Conservation (phyloP, 1,140 invertebrate species). For the Triops longicaudatus region DNA sequence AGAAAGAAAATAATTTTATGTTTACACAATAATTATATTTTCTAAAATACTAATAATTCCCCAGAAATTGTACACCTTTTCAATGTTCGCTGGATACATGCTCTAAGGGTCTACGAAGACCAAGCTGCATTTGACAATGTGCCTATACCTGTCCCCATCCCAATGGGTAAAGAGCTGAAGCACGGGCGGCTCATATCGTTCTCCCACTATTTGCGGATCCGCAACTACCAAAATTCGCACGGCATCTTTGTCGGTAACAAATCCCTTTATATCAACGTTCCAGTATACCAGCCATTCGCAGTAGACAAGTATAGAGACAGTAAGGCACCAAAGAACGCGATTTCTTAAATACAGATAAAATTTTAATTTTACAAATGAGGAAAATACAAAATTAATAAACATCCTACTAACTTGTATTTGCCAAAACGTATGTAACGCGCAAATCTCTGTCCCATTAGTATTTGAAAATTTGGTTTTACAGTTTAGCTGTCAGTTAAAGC, state of each 20-base stretch:
- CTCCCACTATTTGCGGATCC: not conserved
- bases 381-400: not conserved
- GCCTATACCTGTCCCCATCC: slow-evolving; percentile 13
- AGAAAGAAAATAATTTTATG: too few species aligned
- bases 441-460: not conserved
- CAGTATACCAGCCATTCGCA: not conserved
- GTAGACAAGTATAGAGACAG: not conserved
- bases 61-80: too few species aligned
- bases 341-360: not conserved
- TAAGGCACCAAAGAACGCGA: not conserved
- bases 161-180: not conserved
- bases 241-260: not conserved
- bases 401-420: not conserved
- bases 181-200: not conserved
- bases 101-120: too few species aligned
- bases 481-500: not conserved
- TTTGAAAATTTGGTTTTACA: not conserved
- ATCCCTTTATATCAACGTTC: not conserved
- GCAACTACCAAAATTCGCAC: not conserved
- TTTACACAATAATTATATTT: too few species aligned
- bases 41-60: too few species aligned
- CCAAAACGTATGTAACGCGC: not conserved
- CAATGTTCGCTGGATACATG: too few species aligned
- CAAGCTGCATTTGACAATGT: not conserved
- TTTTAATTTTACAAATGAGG: not conserved